A percentile compares a stretch with the other conserved stretches of the same genome.
These are phyloP conservation scores for Micronisus gabar DNA, from an alignment of 2,113 vertebrate species.

Conservation along the genomic window DNA sequence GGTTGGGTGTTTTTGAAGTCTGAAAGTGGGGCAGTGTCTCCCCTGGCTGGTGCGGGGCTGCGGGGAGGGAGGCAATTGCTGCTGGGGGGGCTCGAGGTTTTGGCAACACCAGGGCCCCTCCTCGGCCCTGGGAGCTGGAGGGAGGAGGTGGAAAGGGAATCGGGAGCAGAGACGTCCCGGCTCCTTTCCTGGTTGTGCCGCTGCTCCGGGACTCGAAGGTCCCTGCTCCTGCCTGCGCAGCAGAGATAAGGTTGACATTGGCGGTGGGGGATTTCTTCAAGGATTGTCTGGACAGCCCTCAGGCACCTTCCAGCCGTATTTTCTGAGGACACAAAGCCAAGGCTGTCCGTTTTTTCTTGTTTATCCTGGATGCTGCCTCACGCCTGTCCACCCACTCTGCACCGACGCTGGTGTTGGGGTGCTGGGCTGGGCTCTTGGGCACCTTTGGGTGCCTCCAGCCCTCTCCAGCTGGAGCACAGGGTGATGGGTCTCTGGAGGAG, in stretches of 20 bases:
- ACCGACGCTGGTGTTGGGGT: accelerated
- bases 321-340: not conserved
- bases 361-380: not conserved
- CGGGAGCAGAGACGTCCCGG: accelerated
- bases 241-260: accelerated
- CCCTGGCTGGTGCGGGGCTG: accelerated
- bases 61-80: accelerated
- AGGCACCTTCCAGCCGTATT: accelerated
- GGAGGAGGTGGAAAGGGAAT: not conserved
- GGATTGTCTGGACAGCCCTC: accelerated
- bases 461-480: too few relatives aligned
- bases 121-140: not conserved
- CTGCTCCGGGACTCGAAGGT: accelerated
- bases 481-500: not conserved
- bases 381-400: too few relatives aligned
- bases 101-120: not conserved
- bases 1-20: not conserved
- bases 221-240: not conserved
- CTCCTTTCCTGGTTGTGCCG: not conserved
- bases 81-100: accelerated
- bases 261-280: not conserved
- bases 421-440: not conserved
- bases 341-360: accelerated
- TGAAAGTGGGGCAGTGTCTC: not conserved
- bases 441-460: not conserved